Evolutionary conservation across 2,797 vertebrate species (phyloP).

Genomic region (Falco berigora): DNA sequence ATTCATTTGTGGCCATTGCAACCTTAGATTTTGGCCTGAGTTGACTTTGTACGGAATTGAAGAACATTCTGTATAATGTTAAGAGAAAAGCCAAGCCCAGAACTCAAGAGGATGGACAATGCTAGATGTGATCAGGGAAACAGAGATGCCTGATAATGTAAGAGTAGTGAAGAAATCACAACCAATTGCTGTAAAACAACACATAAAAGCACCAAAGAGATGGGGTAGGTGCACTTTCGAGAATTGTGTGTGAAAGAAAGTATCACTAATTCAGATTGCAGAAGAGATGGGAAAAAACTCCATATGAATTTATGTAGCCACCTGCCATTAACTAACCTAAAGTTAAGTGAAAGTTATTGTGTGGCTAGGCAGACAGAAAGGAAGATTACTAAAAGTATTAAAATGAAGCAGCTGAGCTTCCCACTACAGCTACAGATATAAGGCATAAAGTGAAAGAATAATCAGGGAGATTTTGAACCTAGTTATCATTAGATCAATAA

Average conservation of each 20-base stretch:
- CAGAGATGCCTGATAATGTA: neutral
- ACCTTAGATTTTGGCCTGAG: neutral
- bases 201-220: neutral
- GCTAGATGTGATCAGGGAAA: neutral
- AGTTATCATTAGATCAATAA: slow-evolving; percentile 31
- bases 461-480: slow-evolving; percentile 34
- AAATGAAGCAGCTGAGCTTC: neutral
- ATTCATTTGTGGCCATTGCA: neutral
- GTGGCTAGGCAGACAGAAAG: neutral
- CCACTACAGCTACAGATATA: neutral
- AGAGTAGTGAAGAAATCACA: slow-evolving; percentile 22
- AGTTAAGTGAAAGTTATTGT: neutral
- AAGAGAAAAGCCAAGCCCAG: neutral
- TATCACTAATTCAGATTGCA: neutral
- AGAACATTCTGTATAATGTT: neutral
- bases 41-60: neutral
- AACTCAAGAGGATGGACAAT: neutral
- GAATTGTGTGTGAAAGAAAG: neutral
- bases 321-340: neutral
- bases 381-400: neutral
- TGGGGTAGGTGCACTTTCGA: neutral
- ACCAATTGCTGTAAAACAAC: slow-evolving; percentile 23
- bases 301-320: neutral
- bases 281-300: neutral
- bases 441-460: slow-evolving; percentile 39